Base-by-base conservation (phyloP, 2,797 vertebrate genomes). In the Melanotaenia pygmaea region DNA sequence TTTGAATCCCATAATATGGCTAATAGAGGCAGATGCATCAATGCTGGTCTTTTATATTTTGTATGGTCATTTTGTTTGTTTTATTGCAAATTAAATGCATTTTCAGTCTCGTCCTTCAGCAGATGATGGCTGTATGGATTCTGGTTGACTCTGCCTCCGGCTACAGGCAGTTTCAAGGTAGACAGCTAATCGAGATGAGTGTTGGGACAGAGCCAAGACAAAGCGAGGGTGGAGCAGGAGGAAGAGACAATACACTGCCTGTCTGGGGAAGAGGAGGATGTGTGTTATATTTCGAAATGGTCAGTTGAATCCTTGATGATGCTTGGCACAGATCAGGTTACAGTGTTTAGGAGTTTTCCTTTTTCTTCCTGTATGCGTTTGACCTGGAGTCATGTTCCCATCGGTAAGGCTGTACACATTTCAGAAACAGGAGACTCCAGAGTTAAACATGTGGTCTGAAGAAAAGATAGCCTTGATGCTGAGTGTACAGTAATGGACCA, bases 171-270 rank as follows among this genome's bases (percentile, higher is more conserved):
- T 64, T 85, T 85, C 53, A 77, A 79, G 85, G 56, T 59, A 73
- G 81, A 79, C 70, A 12, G 71, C 74, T 70, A 79, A 87, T 86
- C 82, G 85, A 79, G 77, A 83, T 38, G 72, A 84, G 70, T 78
- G 79, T 70, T 1, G 51, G 54, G 62, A 53, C 40, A 37, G 61
- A 70, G n/a, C 20, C 2, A 12, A 5, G 66, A 67, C 40, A 60
- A 83, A 71, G 53, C 1, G 24, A 37, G 35, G 2, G 57, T 67
- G 56, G 77, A 11, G 35, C 8, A 18, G 40, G 40, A 30, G 61
- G 50, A 7, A 5, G 26, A 62, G 35, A 77, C 70, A 70, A 76
- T 45, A 53, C 43, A 50, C 74, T 78, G 77, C 66, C 74, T 73
- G 61, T 71, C 57, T 69, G 57, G 74, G 20, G n/a, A 45, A 38